Evolutionary conservation across 2,888 invertebrate species (phyloP).

Genomic region (Troglohyphantes excavatus): DNA sequence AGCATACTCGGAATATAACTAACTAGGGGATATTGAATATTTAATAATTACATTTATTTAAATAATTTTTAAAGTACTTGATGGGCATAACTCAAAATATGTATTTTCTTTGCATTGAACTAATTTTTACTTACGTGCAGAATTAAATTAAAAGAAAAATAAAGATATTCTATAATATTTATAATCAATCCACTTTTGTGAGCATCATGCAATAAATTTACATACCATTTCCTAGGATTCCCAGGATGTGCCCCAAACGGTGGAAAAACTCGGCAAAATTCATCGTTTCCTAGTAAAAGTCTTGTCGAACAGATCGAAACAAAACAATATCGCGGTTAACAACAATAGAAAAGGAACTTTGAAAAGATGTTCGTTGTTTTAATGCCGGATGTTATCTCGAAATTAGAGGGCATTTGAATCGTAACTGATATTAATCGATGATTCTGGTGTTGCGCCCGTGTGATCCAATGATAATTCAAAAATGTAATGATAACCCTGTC

Average conservation of each 20-base stretch:
- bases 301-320: constrained; percentile 3
- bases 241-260: constrained; percentile 37
- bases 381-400: constrained; percentile 12
- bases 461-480: constrained; percentile 12
- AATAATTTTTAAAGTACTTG: no score
- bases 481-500: constrained; percentile 21
- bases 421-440: constrained; percentile 19
- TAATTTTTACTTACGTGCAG: no score
- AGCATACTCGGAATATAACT: no score
- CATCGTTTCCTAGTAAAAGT: constrained; percentile 8
- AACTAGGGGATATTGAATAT: no score
- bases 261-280: constrained; percentile 25
- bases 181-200: no score
- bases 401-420: constrained; percentile 9
- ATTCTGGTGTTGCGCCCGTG: constrained; percentile 4
- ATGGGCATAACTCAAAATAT: no score
- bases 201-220: neutral
- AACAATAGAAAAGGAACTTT: constrained; percentile 17
- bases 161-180: no score
- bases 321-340: constrained; percentile 5
- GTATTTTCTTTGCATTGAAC: no score
- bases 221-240: constrained; percentile 54
- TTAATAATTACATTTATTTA: no score
- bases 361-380: neutral
- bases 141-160: no score